These are phyloP conservation scores for Drosophila siamana DNA, from an alignment of 2,888 invertebrate species.

Conservation along the genomic window DNA sequence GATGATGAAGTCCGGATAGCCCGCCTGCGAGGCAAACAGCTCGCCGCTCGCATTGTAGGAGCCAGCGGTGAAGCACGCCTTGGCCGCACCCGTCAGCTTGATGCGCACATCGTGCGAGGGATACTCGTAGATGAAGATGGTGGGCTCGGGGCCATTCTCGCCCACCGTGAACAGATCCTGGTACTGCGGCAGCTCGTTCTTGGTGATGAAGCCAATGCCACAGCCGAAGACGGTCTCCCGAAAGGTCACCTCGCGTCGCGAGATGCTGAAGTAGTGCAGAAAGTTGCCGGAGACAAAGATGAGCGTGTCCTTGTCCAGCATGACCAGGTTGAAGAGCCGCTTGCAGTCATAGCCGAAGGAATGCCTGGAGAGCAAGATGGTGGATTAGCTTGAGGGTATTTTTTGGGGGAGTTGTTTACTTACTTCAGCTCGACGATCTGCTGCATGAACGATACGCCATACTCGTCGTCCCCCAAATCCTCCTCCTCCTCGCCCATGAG, in stretches of 20 bases:
- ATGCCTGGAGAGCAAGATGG: slow-evolving; percentile 86
- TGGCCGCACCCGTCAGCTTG: slow-evolving; percentile 92
- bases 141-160: slow-evolving; percentile 91
- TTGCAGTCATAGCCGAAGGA: slow-evolving; percentile 95
- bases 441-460: slow-evolving; percentile 59
- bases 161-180: slow-evolving; percentile 91
- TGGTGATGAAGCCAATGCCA: slow-evolving; percentile 92
- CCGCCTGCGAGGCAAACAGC: slow-evolving; percentile 90
- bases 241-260: slow-evolving; percentile 89
- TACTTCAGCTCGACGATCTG: slow-evolving; percentile 78
- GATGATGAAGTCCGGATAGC: slow-evolving; percentile 93
- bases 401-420: slow-evolving; percentile 13
- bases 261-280: slow-evolving; percentile 90
- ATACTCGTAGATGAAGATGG: slow-evolving; percentile 93
- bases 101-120: slow-evolving; percentile 91
- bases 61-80: slow-evolving; percentile 89
- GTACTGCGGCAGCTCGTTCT: slow-evolving; percentile 88
- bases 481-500: slow-evolving; percentile 53
- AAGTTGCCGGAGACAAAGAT: slow-evolving; percentile 93
- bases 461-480: slow-evolving; percentile 28
- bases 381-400: neutral
- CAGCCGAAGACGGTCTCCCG: slow-evolving; percentile 91
- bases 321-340: slow-evolving; percentile 92
- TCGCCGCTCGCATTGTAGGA: slow-evolving; percentile 93
- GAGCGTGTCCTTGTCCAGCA: slow-evolving; percentile 90